Conservation (phyloP, 1,140 invertebrate species). For the Hermetia illucens region DNA sequence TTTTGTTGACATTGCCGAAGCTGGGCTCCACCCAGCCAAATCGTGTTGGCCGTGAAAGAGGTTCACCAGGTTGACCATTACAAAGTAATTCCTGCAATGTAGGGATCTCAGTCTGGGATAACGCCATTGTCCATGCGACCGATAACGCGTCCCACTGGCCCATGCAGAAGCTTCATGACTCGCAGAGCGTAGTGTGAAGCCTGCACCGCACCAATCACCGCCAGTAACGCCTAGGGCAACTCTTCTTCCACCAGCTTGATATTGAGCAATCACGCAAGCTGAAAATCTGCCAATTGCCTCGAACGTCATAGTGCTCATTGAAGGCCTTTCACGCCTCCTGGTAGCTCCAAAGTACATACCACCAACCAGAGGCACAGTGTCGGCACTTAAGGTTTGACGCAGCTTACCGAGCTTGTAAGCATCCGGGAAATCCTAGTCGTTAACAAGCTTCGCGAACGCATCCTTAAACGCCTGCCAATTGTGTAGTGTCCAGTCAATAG, state of each 20-base stretch:
- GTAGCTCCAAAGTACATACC: too few species aligned
- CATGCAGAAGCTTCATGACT: background rate
- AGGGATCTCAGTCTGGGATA: background rate
- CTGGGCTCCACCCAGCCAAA: slow-evolving; percentile 1
- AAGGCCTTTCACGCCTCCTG: slow-evolving; percentile 1
- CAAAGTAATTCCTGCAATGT: background rate
- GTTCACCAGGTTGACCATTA: background rate
- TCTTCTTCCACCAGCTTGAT: background rate
- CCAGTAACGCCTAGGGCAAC: background rate
- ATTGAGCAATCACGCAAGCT: background rate
- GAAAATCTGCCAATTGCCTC: slow-evolving; percentile 1
- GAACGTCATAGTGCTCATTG: background rate
- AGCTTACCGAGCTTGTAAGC: slow-evolving; percentile 1
- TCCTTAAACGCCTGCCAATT: slow-evolving; percentile 1
- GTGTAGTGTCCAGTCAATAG: background rate
- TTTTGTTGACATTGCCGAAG: too few species aligned
- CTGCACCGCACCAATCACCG: background rate
- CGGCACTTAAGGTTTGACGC: background rate
- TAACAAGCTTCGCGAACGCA: background rate
- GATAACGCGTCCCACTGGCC: slow-evolving; percentile 1
- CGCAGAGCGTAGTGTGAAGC: background rate
- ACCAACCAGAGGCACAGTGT: background rate
- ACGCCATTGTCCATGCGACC: background rate
- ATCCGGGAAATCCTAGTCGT: background rate
- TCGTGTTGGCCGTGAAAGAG: background rate